A percentile compares a stretch with the other conserved stretches of the same genome.
These are phyloP conservation scores for Planiliza haematocheilus DNA, from an alignment of 2,113 vertebrate genomes.

Conservation along the genomic window DNA sequence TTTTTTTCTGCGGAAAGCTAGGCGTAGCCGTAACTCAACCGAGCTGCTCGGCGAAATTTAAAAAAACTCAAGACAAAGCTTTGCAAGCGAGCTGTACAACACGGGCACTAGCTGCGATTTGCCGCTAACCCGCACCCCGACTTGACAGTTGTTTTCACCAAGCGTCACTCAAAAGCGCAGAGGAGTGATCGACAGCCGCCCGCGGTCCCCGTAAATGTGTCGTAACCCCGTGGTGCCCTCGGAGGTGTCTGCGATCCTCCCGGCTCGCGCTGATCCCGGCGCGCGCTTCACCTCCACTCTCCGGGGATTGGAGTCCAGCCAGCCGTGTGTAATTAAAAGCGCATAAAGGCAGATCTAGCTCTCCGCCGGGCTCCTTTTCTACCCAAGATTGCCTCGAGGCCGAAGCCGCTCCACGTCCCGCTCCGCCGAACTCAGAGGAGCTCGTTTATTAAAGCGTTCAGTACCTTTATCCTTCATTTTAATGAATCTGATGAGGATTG, in stretches of 20 bases:
- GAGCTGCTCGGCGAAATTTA: not conserved
- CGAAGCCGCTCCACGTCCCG: constrained; percentile 35
- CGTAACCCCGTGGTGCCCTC: constrained; percentile 35
- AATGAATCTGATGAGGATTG: constrained; percentile 18
- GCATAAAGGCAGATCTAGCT: constrained; percentile 77
- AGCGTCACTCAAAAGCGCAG: constrained; percentile 41
- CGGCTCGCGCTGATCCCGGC: constrained; percentile 44
- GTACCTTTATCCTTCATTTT: constrained; percentile 45
- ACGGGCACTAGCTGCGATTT: no score
- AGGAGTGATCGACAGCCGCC: constrained; percentile 64
- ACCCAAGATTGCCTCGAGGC: constrained; percentile 54
- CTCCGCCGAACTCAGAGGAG: constrained; percentile 49
- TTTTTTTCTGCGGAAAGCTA: not conserved
- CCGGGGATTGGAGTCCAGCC: constrained; percentile 69
- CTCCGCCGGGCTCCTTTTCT: constrained; percentile 49
- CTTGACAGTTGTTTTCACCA: constrained; percentile 41
- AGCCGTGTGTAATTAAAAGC: constrained; percentile 79
- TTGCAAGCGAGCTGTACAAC: not conserved
- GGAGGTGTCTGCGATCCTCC: constrained; percentile 27
- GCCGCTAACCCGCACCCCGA: constrained; percentile 1
- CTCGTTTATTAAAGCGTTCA: constrained; percentile 51
- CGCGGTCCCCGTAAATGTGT: constrained; percentile 57
- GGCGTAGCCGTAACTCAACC: not conserved
- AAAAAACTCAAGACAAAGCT: not conserved
- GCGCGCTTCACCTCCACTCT: constrained; percentile 55